phyloP scores from a whole-genome alignment of 2,888 invertebrate genomes.

The Drosophila leonis region DNA sequence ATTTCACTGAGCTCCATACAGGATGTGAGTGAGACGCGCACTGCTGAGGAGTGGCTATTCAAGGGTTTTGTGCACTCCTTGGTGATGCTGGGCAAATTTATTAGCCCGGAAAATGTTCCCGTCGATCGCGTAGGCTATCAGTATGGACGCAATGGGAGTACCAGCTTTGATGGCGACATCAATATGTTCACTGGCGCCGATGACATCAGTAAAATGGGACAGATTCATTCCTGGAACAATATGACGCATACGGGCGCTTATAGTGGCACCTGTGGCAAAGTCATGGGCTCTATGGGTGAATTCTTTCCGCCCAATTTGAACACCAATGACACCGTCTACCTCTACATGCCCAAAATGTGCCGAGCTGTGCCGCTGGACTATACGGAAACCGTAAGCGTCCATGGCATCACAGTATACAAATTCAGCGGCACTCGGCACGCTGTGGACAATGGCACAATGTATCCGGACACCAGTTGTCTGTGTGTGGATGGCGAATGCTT shows the following conservation, averaged over 20 bases:
- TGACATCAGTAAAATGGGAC: conserved; percentile 89
- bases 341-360: conserved; percentile 92
- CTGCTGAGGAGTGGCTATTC: conserved; percentile 90
- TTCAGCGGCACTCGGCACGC: conserved; percentile 88
- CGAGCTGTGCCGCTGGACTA: conserved; percentile 89
- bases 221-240: conserved; percentile 91
- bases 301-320: conserved; percentile 90
- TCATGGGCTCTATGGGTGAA: conserved; percentile 92
- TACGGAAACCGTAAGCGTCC: conserved; percentile 86
- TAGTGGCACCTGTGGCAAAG: conserved; percentile 87
- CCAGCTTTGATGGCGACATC: conserved; percentile 90
- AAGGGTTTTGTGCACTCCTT: conserved; percentile 91
- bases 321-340: conserved; percentile 87
- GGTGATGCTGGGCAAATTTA: conserved; percentile 87
- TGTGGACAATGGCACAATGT: conserved; percentile 89
- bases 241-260: conserved; percentile 87
- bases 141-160: conserved; percentile 92
- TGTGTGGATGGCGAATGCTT: conserved; percentile 89
- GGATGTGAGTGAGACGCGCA: conserved; percentile 87
- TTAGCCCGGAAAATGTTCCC: conserved; percentile 87
- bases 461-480: conserved; percentile 89
- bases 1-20: conserved; percentile 71
- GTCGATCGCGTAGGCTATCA: conserved; percentile 94
- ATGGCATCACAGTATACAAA: conserved; percentile 89
- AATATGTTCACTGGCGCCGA: conserved; percentile 91